phyloP scores from a whole-genome alignment of 1,140 invertebrate species.

The Zaprionus kolodkinae region DNA sequence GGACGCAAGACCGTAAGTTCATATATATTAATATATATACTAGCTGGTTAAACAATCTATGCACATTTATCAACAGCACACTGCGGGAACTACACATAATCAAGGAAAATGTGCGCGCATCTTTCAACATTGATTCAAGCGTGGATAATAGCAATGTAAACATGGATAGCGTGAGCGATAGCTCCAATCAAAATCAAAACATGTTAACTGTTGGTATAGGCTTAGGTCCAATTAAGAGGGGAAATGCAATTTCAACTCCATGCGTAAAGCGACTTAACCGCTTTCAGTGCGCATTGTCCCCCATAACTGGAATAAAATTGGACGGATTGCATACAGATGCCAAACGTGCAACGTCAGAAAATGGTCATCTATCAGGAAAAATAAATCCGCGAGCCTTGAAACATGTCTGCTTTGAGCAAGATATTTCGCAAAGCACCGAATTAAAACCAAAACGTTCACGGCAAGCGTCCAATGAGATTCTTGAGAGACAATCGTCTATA shows the following conservation, averaged over 20 bases:
- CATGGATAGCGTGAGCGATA: constrained; percentile 7
- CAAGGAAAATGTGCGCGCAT: constrained; percentile 60
- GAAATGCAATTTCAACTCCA: constrained; percentile 66
- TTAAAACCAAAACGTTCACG: not conserved
- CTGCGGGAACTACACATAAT: constrained; percentile 59
- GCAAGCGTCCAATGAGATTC: not conserved
- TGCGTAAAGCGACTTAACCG: constrained; percentile 37
- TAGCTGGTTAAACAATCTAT: not conserved
- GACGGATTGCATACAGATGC: constrained; percentile 25
- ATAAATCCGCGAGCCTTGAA: constrained; percentile 8
- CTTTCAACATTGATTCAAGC: constrained; percentile 76
- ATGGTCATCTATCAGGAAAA: constrained; percentile 9
- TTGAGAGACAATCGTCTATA: constrained; percentile 8
- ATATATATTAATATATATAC: not conserved
- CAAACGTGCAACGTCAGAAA: not conserved
- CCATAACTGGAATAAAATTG: constrained; percentile 52
- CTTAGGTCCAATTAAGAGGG: not conserved
- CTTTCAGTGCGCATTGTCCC: constrained; percentile 68
- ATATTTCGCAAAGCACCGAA: not conserved
- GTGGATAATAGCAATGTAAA: constrained; percentile 66
- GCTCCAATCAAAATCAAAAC: not conserved
- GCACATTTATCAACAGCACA: constrained; percentile 25
- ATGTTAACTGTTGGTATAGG: not conserved
- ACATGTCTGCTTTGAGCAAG: constrained; percentile 18
- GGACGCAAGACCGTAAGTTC: constrained; percentile 51